phyloP scores from a whole-genome alignment of 2,888 invertebrate genomes.

The Clitarchus hookeri region DNA sequence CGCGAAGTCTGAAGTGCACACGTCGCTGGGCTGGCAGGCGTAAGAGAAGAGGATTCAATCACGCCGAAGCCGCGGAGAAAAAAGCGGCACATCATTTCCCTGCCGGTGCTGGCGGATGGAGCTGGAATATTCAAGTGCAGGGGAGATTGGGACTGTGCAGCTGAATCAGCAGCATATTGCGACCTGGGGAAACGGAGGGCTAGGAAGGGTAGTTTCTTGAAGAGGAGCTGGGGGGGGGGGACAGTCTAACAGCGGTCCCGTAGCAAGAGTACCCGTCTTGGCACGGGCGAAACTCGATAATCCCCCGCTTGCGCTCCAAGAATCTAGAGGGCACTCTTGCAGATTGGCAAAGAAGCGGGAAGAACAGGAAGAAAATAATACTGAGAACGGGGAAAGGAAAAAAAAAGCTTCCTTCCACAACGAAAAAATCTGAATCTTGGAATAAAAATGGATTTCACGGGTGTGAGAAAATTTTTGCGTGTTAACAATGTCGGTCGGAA shows the following conservation, averaged over 20 bases:
- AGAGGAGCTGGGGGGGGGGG: neutral
- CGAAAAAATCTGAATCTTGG: neutral
- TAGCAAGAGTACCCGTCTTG: neutral
- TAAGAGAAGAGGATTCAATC: neutral
- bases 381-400: neutral
- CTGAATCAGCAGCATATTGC: constrained; percentile 9
- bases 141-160: neutral
- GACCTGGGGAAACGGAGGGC: neutral
- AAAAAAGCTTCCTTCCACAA: neutral
- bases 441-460: neutral
- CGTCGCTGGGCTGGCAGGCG: neutral
- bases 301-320: neutral
- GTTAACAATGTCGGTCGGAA: neutral
- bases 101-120: neutral
- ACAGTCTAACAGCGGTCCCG: neutral
- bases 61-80: neutral
- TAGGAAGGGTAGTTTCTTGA: neutral
- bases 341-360: neutral
- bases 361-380: neutral
- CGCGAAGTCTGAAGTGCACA: neutral
- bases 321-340: constrained; percentile 14
- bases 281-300: neutral
- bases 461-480: neutral
- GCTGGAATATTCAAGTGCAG: neutral
- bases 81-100: neutral